phyloP scores from a whole-genome alignment of 2,113 vertebrate genomes.

The Gambusia holbrooki region DNA sequence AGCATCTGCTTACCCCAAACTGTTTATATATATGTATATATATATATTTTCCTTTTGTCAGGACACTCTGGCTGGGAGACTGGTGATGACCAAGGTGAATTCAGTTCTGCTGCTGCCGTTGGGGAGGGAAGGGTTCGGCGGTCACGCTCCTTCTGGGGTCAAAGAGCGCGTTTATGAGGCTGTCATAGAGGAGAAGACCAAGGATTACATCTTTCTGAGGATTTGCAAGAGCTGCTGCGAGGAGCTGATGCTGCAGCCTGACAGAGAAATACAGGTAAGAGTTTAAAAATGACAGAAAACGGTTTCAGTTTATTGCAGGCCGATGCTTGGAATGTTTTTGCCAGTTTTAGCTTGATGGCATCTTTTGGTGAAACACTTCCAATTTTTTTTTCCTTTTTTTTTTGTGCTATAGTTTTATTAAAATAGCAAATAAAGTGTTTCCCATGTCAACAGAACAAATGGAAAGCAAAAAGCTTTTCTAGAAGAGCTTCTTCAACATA shows the following conservation, averaged over 20 bases:
- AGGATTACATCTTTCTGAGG: slow-evolving; percentile 98
- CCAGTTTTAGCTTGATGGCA: too few species aligned
- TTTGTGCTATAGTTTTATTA: slow-evolving; percentile 22
- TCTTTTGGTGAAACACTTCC: neutral
- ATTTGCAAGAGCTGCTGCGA: slow-evolving; percentile 96
- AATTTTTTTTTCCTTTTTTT: too few species aligned
- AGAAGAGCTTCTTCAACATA: too few species aligned
- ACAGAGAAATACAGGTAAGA: slow-evolving; percentile 92
- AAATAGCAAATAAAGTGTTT: too few species aligned
- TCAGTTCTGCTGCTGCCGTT: slow-evolving; percentile 94
- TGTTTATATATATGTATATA: too few species aligned
- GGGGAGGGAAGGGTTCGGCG: slow-evolving; percentile 83
- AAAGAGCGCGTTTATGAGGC: slow-evolving; percentile 98
- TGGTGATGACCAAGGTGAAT: slow-evolving; percentile 99
- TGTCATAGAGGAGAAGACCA: slow-evolving; percentile 98
- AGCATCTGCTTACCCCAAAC: neutral
- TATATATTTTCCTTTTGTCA: slow-evolving; percentile 6
- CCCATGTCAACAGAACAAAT: too few species aligned
- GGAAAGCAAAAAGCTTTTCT: too few species aligned
- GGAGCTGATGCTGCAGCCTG: slow-evolving; percentile 90
- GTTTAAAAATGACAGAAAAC: too few species aligned
- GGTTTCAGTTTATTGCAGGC: too few species aligned
- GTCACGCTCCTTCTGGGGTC: slow-evolving; percentile 87
- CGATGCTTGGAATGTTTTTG: too few species aligned
- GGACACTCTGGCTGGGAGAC: slow-evolving; percentile 95